Conservation (phyloP, 2,797 vertebrate species). For the Austrolebias charrua region DNA sequence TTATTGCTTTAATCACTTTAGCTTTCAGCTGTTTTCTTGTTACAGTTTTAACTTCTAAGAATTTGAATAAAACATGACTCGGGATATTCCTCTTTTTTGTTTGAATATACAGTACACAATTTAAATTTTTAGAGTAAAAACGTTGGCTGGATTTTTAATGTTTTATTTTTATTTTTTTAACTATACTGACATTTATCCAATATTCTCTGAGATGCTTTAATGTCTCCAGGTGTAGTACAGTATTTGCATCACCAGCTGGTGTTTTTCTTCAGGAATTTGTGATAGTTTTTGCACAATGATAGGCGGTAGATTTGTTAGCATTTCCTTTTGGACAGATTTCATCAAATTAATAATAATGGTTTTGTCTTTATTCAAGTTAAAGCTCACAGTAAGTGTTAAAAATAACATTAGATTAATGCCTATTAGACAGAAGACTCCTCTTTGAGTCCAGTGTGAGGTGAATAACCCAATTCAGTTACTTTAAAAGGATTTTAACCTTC, state of each 20-base stretch:
- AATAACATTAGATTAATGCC: not conserved
- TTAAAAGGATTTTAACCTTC: not conserved
- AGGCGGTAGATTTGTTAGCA: not conserved
- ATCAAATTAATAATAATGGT: not conserved
- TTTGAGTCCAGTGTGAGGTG: not conserved
- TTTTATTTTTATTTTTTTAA: not conserved
- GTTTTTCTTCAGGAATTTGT: not conserved
- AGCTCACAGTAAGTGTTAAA: not conserved
- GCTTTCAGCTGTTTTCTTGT: too few relatives aligned
- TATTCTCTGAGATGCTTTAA: conserved; percentile 1
- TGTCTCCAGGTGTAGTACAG: not conserved
- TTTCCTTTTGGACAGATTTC: not conserved
- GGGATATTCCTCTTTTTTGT: too few relatives aligned
- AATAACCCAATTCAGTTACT: not conserved
- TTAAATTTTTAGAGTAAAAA: too few relatives aligned
- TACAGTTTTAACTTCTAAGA: too few relatives aligned
- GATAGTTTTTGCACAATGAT: not conserved
- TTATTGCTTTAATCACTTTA: too few relatives aligned
- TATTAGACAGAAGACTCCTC: not conserved
- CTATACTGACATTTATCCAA: not conserved
- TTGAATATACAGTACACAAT: too few relatives aligned
- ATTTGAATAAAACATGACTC: too few relatives aligned
- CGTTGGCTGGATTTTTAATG: too few relatives aligned
- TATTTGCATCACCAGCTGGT: conserved; percentile 7
- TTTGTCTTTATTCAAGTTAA: not conserved